Base-by-base conservation (phyloP, 2,888 invertebrate species). In the Acleris cristana region DNA sequence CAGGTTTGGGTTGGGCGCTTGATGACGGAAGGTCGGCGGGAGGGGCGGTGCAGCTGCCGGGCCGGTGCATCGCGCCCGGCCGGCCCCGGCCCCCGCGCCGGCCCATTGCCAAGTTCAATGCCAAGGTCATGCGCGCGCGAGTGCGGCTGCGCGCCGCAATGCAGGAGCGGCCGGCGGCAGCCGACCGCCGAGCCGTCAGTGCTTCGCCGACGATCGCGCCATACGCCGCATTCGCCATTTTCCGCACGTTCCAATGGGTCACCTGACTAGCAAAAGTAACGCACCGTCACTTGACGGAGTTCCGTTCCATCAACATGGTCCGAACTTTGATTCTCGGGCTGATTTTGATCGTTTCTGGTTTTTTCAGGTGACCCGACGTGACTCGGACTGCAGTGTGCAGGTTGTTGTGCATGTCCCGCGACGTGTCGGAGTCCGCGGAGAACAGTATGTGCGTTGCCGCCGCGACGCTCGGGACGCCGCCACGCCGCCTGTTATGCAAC, bases 101-200 rank as follows among this genome's bases (percentile, higher is more conserved):
- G 87, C 89, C 90, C 92, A 92, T 90, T 94, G 95, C 95, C 95
- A 95, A 95, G 95, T 95, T 96, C 96, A 96, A 95, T 96, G 95
- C 95, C 96, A 96, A 96, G 96, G 96, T 95, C 95, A 95, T 94
- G 93, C 91, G 94, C 93, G 93, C 92, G 88, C 87, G 89, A 94
- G 89, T 93, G 92, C 94, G 94, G 89, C 93, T 94, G 94, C 94
- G 94, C 94, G 93, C 93, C 93, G 94, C 95, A 94, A 90, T 95
- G 95, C 95, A 94, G 94, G 94, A 93, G 89, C 89, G 88, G 83
- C 85, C 86, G 89, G 87, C 87, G 86, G 80, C 84, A 79, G 79
- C 79, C 84, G 81, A 82, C 82, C 81, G 81, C 79, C 79, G 73
- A 77, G 79, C 84, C 88, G 84, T 88, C 91, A 92, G 91, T 92